Conservation (phyloP, 1,140 invertebrate genomes). For the Trypoxylus dichotomus region DNA sequence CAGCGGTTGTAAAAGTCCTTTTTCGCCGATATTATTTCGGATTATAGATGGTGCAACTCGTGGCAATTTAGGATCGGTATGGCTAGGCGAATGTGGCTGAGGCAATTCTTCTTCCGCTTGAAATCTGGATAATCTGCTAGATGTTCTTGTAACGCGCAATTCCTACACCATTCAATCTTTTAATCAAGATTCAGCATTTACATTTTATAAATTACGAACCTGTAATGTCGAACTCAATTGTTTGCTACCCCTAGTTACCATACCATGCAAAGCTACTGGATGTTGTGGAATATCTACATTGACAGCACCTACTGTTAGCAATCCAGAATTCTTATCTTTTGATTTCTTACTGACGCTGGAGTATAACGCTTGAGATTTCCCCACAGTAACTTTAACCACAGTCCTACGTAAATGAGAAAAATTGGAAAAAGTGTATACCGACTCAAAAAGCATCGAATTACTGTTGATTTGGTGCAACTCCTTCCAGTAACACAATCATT, state of each 20-base stretch:
- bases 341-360: slow-evolving; percentile 74
- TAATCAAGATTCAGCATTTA: too few relatives aligned
- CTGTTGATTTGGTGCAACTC: slow-evolving; percentile 86
- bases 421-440: slow-evolving; percentile 14
- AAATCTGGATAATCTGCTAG: slow-evolving; percentile 69
- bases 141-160: slow-evolving; percentile 76
- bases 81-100: slow-evolving; percentile 54
- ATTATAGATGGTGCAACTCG: slow-evolving; percentile 34
- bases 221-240: slow-evolving; percentile 90
- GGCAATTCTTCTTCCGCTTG: slow-evolving; percentile 64
- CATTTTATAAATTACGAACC: slow-evolving; percentile 52
- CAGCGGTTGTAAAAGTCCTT: slow-evolving; percentile 70
- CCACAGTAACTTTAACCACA: slow-evolving; percentile 90
- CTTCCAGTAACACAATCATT: slow-evolving; percentile 90
- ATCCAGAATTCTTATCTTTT: slow-evolving; percentile 85
- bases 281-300: slow-evolving; percentile 95
- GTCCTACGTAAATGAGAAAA: slow-evolving; percentile 56
- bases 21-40: slow-evolving; percentile 41
- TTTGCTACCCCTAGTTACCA: slow-evolving; percentile 94
- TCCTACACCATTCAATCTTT: slow-evolving; percentile 55
- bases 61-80: slow-evolving; percentile 40
- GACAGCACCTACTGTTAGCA: slow-evolving; percentile 85
- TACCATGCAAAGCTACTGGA: slow-evolving; percentile 92
- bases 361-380: slow-evolving; percentile 88
- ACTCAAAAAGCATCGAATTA: slow-evolving; percentile 51